phyloP scores from a whole-genome alignment of 2,797 vertebrate species.

The Dallia pectoralis region DNA sequence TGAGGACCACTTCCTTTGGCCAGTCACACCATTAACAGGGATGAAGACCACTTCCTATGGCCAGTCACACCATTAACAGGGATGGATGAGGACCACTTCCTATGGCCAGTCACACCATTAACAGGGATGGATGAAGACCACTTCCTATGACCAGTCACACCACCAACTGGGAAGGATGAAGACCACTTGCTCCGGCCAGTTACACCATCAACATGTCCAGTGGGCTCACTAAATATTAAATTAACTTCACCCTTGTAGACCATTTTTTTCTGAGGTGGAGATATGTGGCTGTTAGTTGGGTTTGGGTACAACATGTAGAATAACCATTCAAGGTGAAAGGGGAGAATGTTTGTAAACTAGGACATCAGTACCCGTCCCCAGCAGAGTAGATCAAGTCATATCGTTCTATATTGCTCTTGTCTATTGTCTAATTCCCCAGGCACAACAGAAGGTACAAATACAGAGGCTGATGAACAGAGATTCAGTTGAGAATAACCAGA shows the following conservation, averaged over 20 bases:
- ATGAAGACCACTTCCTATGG: too few species aligned
- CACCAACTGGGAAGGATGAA: too few species aligned
- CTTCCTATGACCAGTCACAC: too few species aligned
- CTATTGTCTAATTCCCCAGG: neutral
- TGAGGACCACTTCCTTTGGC: too few species aligned
- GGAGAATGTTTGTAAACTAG: neutral
- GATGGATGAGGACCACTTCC: too few species aligned
- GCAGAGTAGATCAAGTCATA: neutral
- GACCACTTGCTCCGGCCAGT: too few species aligned
- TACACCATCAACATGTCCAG: neutral
- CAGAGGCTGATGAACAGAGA: neutral
- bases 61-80: too few species aligned
- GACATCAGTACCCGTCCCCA: neutral
- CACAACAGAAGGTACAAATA: neutral
- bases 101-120: too few species aligned
- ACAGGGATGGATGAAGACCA: too few species aligned
- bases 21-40: too few species aligned
- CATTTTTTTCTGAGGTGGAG: neutral
- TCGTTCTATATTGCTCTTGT: neutral
- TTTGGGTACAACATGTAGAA: neutral
- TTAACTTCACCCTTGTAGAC: neutral
- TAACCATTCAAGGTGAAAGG: neutral
- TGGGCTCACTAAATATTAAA: neutral
- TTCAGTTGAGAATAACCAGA: neutral
- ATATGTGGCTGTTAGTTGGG: neutral